Base-by-base conservation (phyloP, 2,797 vertebrate genomes). In the Apodemus agrarius region DNA sequence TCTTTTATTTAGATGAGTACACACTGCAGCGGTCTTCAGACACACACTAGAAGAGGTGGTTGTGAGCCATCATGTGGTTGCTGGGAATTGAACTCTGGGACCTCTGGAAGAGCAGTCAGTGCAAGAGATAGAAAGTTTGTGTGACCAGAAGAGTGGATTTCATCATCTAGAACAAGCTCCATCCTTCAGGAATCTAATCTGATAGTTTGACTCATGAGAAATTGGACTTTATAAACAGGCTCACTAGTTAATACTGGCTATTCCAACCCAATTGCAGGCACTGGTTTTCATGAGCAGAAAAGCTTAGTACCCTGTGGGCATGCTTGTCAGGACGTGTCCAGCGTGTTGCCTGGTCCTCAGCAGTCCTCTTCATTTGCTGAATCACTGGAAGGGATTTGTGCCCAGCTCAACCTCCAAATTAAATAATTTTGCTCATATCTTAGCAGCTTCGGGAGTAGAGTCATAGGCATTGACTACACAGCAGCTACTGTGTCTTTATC, bases 141-240 rank as follows among this genome's bases (percentile, higher is more conserved):
- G 75, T 84, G 72, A 91, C 40, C 54, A 88, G 69, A 91, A 84
- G 72, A 89, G 76, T n/a, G 40, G 61, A 82, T 40, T 57, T 89
- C 24, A 19, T n/a, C 13, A 67, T 79, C 61, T 96, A 54, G 83
- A 94, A 83, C 79, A 54, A 63, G 22, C 83, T 72, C 89, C 14
- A 29, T 29, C 10, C 65, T 52, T 94, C 10, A 34, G 43, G 87
- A 94, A 13, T 85, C 61, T 90, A 49, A 87, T 21, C 16, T 87
- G 54, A 22, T 87, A 26, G 4, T 85, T 87, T 34, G 43, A 95
- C 67, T 92, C 52, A 75, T 40, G 46, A 82, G 57, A 83, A 69
- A 90, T n/a, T 46, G 29, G 21, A 95, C 63, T 91, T 91, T 46
- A 83, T 1, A 63, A 0, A 24, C 61, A 61, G 80, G 61, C 16